Conservation (phyloP, 2,888 invertebrate genomes). For the Timandra comae region DNA sequence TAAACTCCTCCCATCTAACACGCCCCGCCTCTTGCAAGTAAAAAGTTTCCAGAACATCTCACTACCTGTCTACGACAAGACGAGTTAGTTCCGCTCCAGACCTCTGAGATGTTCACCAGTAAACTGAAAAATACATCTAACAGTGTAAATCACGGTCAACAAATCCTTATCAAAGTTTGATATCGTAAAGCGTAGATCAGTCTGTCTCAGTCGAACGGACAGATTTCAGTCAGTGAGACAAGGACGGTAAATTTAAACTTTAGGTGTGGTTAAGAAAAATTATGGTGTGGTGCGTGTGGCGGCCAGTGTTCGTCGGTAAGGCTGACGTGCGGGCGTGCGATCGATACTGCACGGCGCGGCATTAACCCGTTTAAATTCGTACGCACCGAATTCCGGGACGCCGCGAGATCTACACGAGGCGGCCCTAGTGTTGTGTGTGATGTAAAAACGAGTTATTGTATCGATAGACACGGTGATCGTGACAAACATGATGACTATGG, state of each 20-base stretch:
- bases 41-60: conserved; percentile 45
- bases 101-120: conserved; percentile 34
- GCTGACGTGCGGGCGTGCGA: conserved; percentile 61
- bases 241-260: conserved; percentile 46
- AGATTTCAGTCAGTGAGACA: conserved; percentile 31
- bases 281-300: conserved; percentile 37
- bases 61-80: conserved; percentile 47
- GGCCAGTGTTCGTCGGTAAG: conserved; percentile 60
- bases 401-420: conserved; percentile 25
- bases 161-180: conserved; percentile 47
- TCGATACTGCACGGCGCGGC: conserved; percentile 42
- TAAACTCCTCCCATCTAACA: conserved; percentile 67
- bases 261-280: conserved; percentile 61
- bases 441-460: conserved; percentile 42
- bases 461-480: conserved; percentile 54
- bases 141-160: conserved; percentile 45
- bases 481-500: conserved; percentile 86
- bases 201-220: conserved; percentile 40
- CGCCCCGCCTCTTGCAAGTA: conserved; percentile 67
- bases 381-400: conserved; percentile 40
- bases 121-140: conserved; percentile 33
- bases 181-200: conserved; percentile 40
- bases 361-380: conserved; percentile 41
- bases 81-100: conserved; percentile 43
- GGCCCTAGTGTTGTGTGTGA: conserved; percentile 62